Conservation (phyloP, 1,140 invertebrate genomes). For the Cylas formicarius region DNA sequence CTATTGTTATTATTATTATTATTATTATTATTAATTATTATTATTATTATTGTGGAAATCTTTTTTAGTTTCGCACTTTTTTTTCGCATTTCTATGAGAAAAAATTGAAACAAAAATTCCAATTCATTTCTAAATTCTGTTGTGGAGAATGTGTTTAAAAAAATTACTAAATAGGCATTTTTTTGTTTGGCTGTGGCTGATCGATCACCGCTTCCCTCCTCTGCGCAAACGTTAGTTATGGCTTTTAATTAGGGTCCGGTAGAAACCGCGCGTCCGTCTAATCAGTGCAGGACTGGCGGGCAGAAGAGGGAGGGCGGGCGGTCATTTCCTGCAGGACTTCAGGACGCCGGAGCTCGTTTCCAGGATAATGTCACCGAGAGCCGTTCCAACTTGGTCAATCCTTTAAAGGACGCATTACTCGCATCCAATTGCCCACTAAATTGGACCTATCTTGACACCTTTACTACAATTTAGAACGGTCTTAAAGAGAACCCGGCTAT, state of each 20-base stretch:
- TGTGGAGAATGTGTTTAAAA: too few species aligned
- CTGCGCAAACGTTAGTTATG: slow-evolving; percentile 26
- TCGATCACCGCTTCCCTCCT: too few species aligned
- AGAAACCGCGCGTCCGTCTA: slow-evolving; percentile 15
- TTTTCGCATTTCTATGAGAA: too few species aligned
- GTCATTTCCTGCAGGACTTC: slow-evolving; percentile 31
- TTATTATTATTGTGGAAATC: too few species aligned
- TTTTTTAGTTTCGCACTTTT: too few species aligned
- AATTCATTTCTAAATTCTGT: too few species aligned
- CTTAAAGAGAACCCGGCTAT: slow-evolving; percentile 20
- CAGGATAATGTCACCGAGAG: slow-evolving; percentile 37
- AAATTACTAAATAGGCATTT: too few species aligned
- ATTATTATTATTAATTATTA: too few species aligned
- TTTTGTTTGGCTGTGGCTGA: too few species aligned
- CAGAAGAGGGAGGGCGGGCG: slow-evolving; percentile 24
- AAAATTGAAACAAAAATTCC: too few species aligned
- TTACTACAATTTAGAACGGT: slow-evolving; percentile 32
- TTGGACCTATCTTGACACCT: slow-evolving; percentile 43
- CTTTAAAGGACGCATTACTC: slow-evolving; percentile 42
- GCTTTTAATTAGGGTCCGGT: slow-evolving; percentile 27
- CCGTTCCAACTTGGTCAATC: slow-evolving; percentile 38
- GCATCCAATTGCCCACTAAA: slow-evolving; percentile 42
- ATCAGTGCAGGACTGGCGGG: slow-evolving; percentile 9
- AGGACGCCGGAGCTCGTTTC: too few species aligned
- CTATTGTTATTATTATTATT: too few species aligned